Evolutionary conservation across 1,140 invertebrate species (phyloP).

Genomic region (Brachionus paranguensis): DNA sequence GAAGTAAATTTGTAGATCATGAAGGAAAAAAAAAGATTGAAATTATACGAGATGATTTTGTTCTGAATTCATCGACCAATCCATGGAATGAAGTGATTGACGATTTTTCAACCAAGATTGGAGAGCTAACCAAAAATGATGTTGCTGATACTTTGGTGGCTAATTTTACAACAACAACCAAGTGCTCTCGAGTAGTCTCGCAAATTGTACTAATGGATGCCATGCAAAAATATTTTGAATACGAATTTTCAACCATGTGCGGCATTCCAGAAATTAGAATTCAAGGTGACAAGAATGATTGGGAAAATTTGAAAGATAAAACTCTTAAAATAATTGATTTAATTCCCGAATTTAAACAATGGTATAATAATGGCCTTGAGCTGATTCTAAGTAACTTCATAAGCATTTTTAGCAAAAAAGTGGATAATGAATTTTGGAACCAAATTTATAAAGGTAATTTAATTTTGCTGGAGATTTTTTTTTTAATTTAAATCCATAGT

Average conservation of each 20-base stretch:
- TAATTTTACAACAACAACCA: background rate
- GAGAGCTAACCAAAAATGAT: conserved; percentile 25
- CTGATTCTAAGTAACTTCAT: background rate
- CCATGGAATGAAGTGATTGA: conserved; percentile 37
- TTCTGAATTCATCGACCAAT: background rate
- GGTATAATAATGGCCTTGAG: background rate
- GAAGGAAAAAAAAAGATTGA: conserved; percentile 34
- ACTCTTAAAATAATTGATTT: background rate
- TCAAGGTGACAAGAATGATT: background rate
- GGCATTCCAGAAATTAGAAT: conserved; percentile 39
- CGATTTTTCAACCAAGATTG: conserved; percentile 17
- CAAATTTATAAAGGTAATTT: conserved; percentile 28
- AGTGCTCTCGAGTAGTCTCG: conserved; percentile 8
- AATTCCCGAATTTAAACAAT: conserved; percentile 16
- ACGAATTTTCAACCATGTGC: background rate
- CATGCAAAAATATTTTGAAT: conserved; percentile 38
- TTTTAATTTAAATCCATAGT: background rate
- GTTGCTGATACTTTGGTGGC: background rate
- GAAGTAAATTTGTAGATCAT: conserved; percentile 27
- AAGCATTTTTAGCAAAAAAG: background rate
- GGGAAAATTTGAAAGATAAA: conserved; percentile 15
- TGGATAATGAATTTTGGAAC: conserved; percentile 30
- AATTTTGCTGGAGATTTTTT: background rate
- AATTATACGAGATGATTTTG: conserved; percentile 32
- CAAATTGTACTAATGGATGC: conserved; percentile 40